Evolutionary conservation across 92 coral and sea anemone species (phyloP).

Genomic region (Actinernus sp.): DNA sequence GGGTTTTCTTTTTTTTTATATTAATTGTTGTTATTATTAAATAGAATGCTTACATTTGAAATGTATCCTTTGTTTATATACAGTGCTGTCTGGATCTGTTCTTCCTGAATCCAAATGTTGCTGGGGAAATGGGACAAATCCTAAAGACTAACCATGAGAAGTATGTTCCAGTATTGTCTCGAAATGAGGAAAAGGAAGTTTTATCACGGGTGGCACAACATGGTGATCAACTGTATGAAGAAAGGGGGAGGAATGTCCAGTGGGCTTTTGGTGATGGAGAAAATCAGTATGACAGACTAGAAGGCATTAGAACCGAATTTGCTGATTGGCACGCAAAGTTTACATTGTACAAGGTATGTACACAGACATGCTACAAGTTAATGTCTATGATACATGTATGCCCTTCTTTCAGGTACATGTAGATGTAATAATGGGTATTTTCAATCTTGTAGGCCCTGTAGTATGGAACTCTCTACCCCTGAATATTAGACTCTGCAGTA

Average conservation of each 20-base stretch:
- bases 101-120: conserved; percentile 30
- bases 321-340: conserved; percentile 78
- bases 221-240: conserved; percentile 72
- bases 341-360: conserved; percentile 52
- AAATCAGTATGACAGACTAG: conserved; percentile 11
- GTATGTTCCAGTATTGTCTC: conserved; percentile 8
- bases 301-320: conserved; percentile 58
- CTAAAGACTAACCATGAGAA: conserved; percentile 31
- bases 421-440: no score
- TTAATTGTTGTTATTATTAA: no score
- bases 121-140: conserved; percentile 41
- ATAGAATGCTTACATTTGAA: no score
- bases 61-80: conserved; percentile 4
- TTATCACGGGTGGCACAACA: conserved; percentile 31
- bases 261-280: conserved; percentile 59
- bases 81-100: conserved; percentile 40
- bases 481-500: no score
- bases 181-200: background rate
- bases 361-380: no score
- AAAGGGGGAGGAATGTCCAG: conserved; percentile 51
- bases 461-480: no score
- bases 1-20: no score
- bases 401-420: no score
- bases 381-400: no score
- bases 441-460: no score